Conservation (phyloP, 2,113 vertebrate genomes). For the Ahaetulla prasina region DNA sequence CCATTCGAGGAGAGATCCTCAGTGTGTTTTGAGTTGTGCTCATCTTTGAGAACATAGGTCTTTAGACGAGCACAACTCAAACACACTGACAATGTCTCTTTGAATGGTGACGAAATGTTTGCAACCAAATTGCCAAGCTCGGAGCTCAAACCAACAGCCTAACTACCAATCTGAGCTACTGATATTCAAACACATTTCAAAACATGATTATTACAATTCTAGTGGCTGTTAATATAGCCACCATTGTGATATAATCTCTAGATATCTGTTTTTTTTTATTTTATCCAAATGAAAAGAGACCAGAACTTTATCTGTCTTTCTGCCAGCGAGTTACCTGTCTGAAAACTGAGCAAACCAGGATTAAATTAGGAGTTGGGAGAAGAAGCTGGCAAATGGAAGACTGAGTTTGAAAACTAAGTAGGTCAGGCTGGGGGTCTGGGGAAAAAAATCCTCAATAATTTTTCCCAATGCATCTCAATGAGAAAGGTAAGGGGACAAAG, state of each 20-base stretch:
- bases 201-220: background rate
- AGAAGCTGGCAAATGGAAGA: background rate
- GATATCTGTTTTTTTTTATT: background rate
- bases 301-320: background rate
- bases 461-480: background rate
- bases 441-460: background rate
- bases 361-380: background rate
- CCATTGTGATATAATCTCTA: background rate
- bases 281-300: background rate
- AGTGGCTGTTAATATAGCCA: background rate
- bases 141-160: too few species aligned
- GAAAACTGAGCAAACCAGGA: background rate
- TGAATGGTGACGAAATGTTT: too few species aligned
- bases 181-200: background rate
- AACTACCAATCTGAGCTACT: too few species aligned
- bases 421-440: background rate
- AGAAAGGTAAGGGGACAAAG: background rate
- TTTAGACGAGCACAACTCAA: too few species aligned
- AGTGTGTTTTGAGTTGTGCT: too few species aligned
- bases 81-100: too few species aligned
- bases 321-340: background rate
- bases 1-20: too few species aligned
- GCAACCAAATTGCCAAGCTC: too few species aligned
- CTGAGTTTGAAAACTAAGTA: background rate
- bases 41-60: too few species aligned